Percentiles rank a stretch among this genome's conserved stretches.
phyloP scores from a whole-genome alignment of 2,113 vertebrate species.

The Piaya cayana region DNA sequence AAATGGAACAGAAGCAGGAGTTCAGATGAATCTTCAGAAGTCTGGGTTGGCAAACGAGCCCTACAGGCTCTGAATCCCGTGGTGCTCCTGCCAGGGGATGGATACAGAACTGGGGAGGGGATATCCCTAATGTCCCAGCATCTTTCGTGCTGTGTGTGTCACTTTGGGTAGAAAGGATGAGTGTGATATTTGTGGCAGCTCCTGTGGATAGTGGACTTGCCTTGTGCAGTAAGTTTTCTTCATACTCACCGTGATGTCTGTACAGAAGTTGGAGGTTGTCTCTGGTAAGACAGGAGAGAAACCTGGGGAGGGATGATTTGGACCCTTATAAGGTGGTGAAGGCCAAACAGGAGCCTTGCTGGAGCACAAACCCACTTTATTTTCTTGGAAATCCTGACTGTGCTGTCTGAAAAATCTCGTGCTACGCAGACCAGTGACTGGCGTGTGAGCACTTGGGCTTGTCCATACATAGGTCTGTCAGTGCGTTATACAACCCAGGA shows the following conservation, averaged over 20 bases:
- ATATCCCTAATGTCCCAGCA: no score
- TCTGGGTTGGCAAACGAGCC: background rate
- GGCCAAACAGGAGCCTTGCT: background rate
- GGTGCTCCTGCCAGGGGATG: background rate
- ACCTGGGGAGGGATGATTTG: no score
- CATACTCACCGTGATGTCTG: no score
- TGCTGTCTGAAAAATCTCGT: accelerated
- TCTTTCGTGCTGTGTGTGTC: no score
- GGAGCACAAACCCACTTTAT: background rate
- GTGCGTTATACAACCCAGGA: background rate
- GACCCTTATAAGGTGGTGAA: no score
- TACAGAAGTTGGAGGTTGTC: no score
- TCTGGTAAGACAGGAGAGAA: no score
- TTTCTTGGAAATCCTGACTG: background rate
- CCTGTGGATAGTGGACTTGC: no score
- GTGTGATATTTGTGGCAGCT: no score
- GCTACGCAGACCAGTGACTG: no score
- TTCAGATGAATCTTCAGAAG: background rate
- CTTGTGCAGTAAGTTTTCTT: no score
- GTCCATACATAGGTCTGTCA: background rate
- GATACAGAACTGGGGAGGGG: background rate
- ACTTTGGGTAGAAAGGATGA: no score
- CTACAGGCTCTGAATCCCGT: background rate
- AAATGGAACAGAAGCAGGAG: background rate
- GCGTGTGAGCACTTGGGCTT: accelerated